Percentiles rank a stretch among this genome's conserved stretches.
phyloP scores from a whole-genome alignment of 2,797 vertebrate species.

The Tapirus indicus region DNA sequence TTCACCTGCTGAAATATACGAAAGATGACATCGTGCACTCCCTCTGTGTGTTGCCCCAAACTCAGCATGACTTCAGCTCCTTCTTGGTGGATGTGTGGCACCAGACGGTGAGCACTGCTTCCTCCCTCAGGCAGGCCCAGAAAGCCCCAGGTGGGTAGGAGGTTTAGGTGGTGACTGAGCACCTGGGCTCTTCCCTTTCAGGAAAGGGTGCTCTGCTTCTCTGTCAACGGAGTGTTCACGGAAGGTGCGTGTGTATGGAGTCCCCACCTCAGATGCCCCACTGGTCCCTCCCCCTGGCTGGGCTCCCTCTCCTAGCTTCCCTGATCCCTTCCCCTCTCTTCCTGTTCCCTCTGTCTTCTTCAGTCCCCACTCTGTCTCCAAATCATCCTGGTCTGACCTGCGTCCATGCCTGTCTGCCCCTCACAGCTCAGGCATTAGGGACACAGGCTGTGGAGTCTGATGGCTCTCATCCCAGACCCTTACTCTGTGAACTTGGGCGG shows the following conservation, averaged over 20 bases:
- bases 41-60: conserved; percentile 35
- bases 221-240: conserved; percentile 70
- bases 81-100: conserved; percentile 23
- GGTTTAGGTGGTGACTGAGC: not conserved
- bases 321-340: not conserved
- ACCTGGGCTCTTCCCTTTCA: conserved; percentile 33
- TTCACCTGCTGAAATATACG: conserved; percentile 13
- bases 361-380: not conserved
- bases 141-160: not conserved
- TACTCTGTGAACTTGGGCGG: not conserved
- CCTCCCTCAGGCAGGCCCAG: not conserved
- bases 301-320: not conserved
- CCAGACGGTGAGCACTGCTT: conserved; percentile 21
- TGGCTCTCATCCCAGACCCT: not conserved
- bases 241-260: conserved; percentile 87
- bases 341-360: not conserved
- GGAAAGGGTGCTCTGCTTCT: conserved; percentile 60
- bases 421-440: not conserved
- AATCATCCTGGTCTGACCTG: not conserved
- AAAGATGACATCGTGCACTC: not conserved
- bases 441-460: not conserved
- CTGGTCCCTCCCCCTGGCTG: conserved; percentile 85
- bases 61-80: conserved; percentile 44
- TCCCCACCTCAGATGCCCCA: conserved; percentile 72
- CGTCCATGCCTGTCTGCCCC: not conserved